These are phyloP conservation scores for Sardinella longiceps DNA, from an alignment of 2,797 vertebrate genomes.

Conservation along the genomic window DNA sequence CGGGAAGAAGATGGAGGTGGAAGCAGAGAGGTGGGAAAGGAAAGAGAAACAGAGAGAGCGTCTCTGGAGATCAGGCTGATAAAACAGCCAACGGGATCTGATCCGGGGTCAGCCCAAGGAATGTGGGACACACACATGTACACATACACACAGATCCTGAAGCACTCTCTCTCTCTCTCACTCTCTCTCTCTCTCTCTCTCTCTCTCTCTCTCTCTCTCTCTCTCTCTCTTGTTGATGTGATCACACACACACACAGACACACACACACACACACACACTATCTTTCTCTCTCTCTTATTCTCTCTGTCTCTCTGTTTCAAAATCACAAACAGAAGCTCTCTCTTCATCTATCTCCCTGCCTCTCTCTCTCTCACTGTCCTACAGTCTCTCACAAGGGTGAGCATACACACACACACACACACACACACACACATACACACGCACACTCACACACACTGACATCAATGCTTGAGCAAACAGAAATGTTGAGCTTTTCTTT, in stretches of 20 bases:
- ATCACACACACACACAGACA: neutral
- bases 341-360: no score
- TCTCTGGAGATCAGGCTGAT: constrained; percentile 51
- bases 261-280: neutral
- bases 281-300: no score
- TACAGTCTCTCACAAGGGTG: neutral
- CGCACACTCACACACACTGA: neutral
- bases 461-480: neutral
- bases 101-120: constrained; percentile 43
- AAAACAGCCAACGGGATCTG: constrained; percentile 40
- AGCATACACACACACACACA: neutral
- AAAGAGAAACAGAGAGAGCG: constrained; percentile 44
- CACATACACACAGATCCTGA: constrained; percentile 23
- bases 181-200: no score
- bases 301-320: neutral
- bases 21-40: constrained; percentile 4
- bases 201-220: no score
- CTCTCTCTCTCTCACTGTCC: neutral
- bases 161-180: no score
- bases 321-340: neutral
- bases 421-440: neutral
- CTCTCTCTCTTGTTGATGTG: no score
- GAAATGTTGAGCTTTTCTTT: constrained; percentile 4
- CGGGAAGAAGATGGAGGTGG: constrained; percentile 4
- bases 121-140: constrained; percentile 37